Percentiles rank a stretch among this genome's conserved stretches.
phyloP scores from a whole-genome alignment of 2,113 vertebrate genomes.

The Trematomus loennbergii region DNA sequence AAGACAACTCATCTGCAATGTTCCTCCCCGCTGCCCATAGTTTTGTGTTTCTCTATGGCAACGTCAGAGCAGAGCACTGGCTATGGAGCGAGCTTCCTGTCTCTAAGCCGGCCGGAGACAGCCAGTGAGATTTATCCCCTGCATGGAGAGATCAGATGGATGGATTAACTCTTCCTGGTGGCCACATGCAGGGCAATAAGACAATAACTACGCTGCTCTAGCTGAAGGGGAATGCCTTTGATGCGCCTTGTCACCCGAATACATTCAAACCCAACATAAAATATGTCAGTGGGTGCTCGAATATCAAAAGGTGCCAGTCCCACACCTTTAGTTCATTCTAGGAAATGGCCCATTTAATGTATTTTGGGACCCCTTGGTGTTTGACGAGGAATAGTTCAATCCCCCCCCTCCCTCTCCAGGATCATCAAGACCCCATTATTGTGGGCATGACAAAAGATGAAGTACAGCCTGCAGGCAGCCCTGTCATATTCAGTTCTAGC shows the following conservation, averaged over 20 bases:
- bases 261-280: constrained; percentile 57
- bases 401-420: background rate
- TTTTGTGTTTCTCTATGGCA: constrained; percentile 70
- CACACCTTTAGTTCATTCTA: constrained; percentile 60
- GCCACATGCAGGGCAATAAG: constrained; percentile 58
- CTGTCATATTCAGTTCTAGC: constrained; percentile 44
- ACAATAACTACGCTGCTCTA: constrained; percentile 33
- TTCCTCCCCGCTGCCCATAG: constrained; percentile 34
- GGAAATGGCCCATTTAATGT: constrained; percentile 63
- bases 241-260: constrained; percentile 50
- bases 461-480: constrained; percentile 57
- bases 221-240: constrained; percentile 64
- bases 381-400: constrained; percentile 49
- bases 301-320: constrained; percentile 72
- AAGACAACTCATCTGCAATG: constrained; percentile 41
- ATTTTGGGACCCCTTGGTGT: constrained; percentile 41
- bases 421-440: constrained; percentile 56
- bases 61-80: constrained; percentile 35
- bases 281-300: constrained; percentile 57
- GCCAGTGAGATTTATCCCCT: constrained; percentile 46
- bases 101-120: constrained; percentile 52
- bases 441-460: constrained; percentile 62
- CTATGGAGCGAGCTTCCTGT: constrained; percentile 57
- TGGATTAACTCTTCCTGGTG: constrained; percentile 65
- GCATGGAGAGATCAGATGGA: constrained; percentile 59